Conservation (phyloP, 2,888 invertebrate species). For the Unio delphinus region DNA sequence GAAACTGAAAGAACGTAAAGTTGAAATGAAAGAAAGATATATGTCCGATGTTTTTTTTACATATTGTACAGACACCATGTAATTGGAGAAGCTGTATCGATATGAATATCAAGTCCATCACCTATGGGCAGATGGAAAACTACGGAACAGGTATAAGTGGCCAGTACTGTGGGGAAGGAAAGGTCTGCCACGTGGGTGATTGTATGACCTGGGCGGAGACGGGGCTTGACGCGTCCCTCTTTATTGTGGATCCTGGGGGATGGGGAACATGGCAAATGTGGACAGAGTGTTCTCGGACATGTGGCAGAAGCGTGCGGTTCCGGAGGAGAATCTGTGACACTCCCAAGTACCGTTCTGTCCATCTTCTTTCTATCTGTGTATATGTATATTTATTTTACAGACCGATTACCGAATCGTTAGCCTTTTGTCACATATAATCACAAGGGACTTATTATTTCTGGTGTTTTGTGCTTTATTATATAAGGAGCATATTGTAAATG, state of each 20-base stretch:
- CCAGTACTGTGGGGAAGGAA: slow-evolving; percentile 27
- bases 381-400: too few relatives aligned
- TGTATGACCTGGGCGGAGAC: slow-evolving; percentile 27
- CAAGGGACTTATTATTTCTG: too few relatives aligned
- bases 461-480: too few relatives aligned
- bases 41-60: not conserved
- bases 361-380: too few relatives aligned
- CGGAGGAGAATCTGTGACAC: slow-evolving; percentile 27
- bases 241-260: slow-evolving; percentile 21
- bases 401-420: too few relatives aligned
- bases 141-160: slow-evolving; percentile 23
- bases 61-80: slow-evolving; percentile 13
- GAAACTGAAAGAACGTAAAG: too few relatives aligned
- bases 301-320: slow-evolving; percentile 31
- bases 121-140: slow-evolving; percentile 22
- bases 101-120: slow-evolving; percentile 9
- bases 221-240: slow-evolving; percentile 10
- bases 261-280: slow-evolving; percentile 31
- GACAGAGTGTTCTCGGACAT: slow-evolving; percentile 29
- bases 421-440: too few relatives aligned
- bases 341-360: slow-evolving; percentile 18
- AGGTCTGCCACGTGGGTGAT: slow-evolving; percentile 18
- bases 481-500: too few relatives aligned
- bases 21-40: not conserved
- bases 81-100: slow-evolving; percentile 25